Evolutionary conservation across 2,797 vertebrate species (phyloP), one percentile per base, ranked within the genome.

Genomic region (Dryobates pubescens): DNA sequence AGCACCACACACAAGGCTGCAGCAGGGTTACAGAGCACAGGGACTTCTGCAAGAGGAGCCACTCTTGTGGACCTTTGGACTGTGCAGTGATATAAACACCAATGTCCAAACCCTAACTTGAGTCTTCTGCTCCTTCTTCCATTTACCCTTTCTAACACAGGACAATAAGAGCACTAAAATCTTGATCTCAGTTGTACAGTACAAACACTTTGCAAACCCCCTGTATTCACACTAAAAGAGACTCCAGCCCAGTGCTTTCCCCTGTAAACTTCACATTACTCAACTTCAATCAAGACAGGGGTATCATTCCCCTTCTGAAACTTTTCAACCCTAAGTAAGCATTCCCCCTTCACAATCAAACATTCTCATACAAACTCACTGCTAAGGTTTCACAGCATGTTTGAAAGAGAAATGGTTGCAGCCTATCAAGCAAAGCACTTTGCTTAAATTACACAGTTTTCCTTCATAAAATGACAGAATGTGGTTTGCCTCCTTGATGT

Each of bases 381-480:
- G 38, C 64, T 82, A 82, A 47, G 45, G 34, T 82, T 75, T 70
- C 77, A 82, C 51, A 86, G 71, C 41, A 63, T 4, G 4, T 58
- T 86, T 73, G 83, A 82, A 88, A 91, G 91, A 90, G 43, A 82
- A 81, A 86, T 9, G 65, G 32, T 79, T 76, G 75, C 65, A 90
- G 81, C 51, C 83, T 90, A 71, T 82, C 41, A 23, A 91, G 58
- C 27, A 45, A 54, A 84, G 47, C 30, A 49, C 49, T 91, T 49
- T 54, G 45, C 78, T 86, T 71, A 88, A 90, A 91, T 92, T 77
- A 86, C 88, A 85, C 58, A n/a, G 36, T 77, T 54, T 27, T 43
- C 63, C 72, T 56, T 75, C 56, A 34, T 51, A 43, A 43, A 86
- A 88, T 68, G 61, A 54, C 56, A 86, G 86, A 34, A 24, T 4